Base-by-base conservation (phyloP, 1,140 invertebrate genomes). In the Babylonia areolata region DNA sequence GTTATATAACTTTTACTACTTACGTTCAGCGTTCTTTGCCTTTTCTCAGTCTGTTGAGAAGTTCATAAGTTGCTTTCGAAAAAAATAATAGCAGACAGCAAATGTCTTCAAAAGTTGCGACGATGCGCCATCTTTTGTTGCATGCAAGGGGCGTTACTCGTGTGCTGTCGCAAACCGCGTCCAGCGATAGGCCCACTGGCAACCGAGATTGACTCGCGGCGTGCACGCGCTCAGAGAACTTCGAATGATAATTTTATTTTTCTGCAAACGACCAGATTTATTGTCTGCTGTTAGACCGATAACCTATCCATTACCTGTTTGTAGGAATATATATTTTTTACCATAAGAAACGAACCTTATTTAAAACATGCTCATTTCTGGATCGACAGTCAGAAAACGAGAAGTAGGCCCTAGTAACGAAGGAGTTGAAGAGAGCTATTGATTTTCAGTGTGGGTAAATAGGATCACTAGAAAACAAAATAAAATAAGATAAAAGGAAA, bases 11-110 rank as follows among this genome's bases (percentile, higher is more conserved):
- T 73, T 84, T n/a, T 75, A 31, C 39, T 20, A 75, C 82, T 73
- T 73, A 84, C 82, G 17, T 12, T 42, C 37, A n/a, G 33, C 9
- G 69, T 31, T 73, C 20, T 73, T 35, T 31, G 12, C 23, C 69
- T 20, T 39, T 46, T 69, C 20, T 42, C 39, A 20, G 46, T 23
- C 37, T 46, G 64, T 42, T 84, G 39, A 35, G 64, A 64, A 73
- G 64, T 42, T 69, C 39, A 46, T 39, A 84, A 73, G n/a, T 84
- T 84, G 64, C 40, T n/a, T n/a, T 46, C 28, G 69, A 84, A 84
- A 84, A 84, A 84, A 84, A 84, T 73, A 15, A 23, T 84, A 84
- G 82, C 82, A 84, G 82, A 84, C 82, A 84, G 40, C 82, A 84
- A 84, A 64, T 33, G 35, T 84, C 82, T 84, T 84, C 82, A 35